phyloP scores from a whole-genome alignment of 2,113 vertebrate species.

The Apistogramma diplotaenia region DNA sequence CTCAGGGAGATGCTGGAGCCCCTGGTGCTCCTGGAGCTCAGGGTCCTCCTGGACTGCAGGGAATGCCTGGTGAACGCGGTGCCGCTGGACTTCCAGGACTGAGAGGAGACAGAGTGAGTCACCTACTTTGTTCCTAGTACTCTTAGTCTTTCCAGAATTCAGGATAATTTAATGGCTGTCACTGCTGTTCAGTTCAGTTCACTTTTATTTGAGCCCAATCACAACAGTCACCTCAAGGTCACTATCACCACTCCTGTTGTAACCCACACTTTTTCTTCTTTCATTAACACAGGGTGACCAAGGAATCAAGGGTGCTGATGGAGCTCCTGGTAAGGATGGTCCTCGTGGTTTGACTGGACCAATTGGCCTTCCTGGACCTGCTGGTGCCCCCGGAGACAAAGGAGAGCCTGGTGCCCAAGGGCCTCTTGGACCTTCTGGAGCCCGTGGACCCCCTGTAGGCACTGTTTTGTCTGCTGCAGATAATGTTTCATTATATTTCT shows the following conservation, averaged over 20 bases:
- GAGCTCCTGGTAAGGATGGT: constrained; percentile 92
- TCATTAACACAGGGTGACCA: constrained; percentile 84
- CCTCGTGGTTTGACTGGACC: constrained; percentile 90
- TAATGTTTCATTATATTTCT: background rate
- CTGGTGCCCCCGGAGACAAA: constrained; percentile 93
- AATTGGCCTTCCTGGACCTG: constrained; percentile 92
- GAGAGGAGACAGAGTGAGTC: constrained; percentile 94
- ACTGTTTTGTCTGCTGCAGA: background rate
- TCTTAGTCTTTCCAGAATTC: background rate
- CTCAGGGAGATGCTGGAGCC: constrained; percentile 90
- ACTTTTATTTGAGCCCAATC: too few relatives aligned
- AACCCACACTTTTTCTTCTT: background rate
- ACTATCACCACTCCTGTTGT: background rate
- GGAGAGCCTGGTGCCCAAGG: constrained; percentile 90
- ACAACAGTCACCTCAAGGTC: too few relatives aligned
- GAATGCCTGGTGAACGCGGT: constrained; percentile 98
- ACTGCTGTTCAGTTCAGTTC: too few relatives aligned
- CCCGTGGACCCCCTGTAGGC: constrained; percentile 91
- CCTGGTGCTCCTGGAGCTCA: constrained; percentile 86
- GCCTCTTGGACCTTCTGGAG: constrained; percentile 86
- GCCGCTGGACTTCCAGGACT: constrained; percentile 92
- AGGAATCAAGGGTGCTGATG: constrained; percentile 91
- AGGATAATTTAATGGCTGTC: background rate
- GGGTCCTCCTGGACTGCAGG: constrained; percentile 94
- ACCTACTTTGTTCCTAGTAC: background rate